Conservation (phyloP, 2,113 vertebrate genomes). For the Anhinga rufa region DNA sequence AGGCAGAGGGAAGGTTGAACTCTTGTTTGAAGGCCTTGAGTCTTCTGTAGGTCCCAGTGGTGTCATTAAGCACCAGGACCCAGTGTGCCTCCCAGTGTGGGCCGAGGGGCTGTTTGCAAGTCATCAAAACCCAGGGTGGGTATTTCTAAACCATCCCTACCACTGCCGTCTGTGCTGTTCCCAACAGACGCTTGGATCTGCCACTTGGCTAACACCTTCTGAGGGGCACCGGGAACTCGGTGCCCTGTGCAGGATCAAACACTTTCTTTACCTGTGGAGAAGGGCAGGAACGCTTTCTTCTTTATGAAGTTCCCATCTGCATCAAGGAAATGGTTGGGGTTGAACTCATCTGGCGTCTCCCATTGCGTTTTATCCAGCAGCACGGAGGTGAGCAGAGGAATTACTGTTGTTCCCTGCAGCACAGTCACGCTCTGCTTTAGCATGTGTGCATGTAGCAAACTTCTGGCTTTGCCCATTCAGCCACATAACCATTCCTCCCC, state of each 20-base stretch:
- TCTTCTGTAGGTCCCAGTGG: not conserved
- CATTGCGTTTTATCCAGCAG: slow-evolving; percentile 56
- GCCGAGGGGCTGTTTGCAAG: not conserved
- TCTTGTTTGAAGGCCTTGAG: not conserved
- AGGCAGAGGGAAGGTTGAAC: not conserved
- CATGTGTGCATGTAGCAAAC: not conserved
- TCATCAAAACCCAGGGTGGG: not conserved
- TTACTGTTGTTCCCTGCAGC: slow-evolving; percentile 45
- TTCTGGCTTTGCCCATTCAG: not conserved
- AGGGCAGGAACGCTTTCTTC: slow-evolving; percentile 67
- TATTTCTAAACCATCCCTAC: not conserved
- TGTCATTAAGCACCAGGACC: not conserved
- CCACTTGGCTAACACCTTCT: not conserved
- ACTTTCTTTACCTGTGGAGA: slow-evolving; percentile 47
- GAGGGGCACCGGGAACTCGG: too few relatives aligned
- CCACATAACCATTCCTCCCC: not conserved
- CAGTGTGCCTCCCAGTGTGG: too few relatives aligned
- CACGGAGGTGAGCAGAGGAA: slow-evolving; percentile 61
- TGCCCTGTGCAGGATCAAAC: not conserved
- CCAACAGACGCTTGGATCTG: not conserved
- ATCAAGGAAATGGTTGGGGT: slow-evolving; percentile 68
- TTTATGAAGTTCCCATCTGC: slow-evolving; percentile 41
- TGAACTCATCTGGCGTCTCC: slow-evolving; percentile 61
- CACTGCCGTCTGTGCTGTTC: not conserved
- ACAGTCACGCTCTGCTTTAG: not conserved